These are phyloP conservation scores for Falco cherrug DNA, from an alignment of 2,797 vertebrate species.

Conservation along the genomic window DNA sequence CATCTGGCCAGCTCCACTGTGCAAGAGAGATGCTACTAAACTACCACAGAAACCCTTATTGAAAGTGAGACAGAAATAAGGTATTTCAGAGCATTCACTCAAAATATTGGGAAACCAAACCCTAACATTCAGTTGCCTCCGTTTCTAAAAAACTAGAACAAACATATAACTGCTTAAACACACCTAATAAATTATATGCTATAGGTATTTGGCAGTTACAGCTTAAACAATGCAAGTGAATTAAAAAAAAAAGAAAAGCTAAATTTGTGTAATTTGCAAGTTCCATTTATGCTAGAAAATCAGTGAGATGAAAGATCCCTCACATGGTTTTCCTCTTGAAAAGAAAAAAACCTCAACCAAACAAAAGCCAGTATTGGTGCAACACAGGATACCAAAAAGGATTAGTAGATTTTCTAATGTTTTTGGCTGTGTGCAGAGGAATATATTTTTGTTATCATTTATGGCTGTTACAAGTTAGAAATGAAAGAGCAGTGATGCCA, in stretches of 20 bases:
- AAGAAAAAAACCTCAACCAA: background rate
- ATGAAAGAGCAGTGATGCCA: background rate
- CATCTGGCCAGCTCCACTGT: background rate
- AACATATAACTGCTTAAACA: background rate
- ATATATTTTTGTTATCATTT: background rate
- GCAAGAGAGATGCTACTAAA: background rate
- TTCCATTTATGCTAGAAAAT: background rate
- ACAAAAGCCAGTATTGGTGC: background rate
- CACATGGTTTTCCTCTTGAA: background rate
- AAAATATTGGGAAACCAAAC: background rate
- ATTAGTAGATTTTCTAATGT: background rate
- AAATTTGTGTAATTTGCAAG: background rate
- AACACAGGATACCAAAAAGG: background rate
- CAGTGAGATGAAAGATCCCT: background rate
- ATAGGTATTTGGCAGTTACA: background rate
- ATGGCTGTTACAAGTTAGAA: background rate
- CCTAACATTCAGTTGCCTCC: background rate
- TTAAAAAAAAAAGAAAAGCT: background rate
- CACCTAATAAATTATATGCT: background rate
- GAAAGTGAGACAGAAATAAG: background rate
- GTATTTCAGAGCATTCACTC: background rate
- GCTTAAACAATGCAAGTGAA: background rate
- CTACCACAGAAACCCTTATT: background rate
- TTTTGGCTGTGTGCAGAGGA: background rate
- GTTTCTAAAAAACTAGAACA: background rate